Evolutionary conservation across 2,888 invertebrate species (phyloP), one percentile per base, ranked within the genome.

Genomic region (Melitaea athalia): DNA sequence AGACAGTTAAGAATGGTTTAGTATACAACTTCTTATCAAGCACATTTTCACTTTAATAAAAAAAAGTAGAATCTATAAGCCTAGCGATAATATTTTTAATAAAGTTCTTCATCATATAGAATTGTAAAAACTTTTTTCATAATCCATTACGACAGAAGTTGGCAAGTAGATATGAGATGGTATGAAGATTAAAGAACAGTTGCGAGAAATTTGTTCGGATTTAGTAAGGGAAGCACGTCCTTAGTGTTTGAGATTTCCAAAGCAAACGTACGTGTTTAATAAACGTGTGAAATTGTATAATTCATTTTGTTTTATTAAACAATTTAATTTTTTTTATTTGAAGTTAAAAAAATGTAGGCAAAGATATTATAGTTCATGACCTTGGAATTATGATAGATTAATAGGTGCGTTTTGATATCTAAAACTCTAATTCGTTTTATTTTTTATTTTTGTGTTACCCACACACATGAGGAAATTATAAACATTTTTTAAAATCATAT

Each of bases 81-180:
- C 38, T 14, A 10, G 59, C 5, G 15, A 15, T 38, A n/a, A 42
- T 42, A n/a, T 42, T 59, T 43, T 59, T 45, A 14, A 57, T 24
- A 42, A 59, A 42, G 17, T 12, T 59, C 24, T 45, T 10, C 31
- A 33, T 42, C 7, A 17, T 12, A 12, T 14, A 33, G 17, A 17
- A 43, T 42, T 45, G 24, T 17, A 7, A 12, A 61, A 62, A 62
- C 62, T 62, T 62, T 62, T 62, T 62, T 62, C 50, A 62, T 62
- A 62, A 62, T 50, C 33, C 61, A 38, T 62, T 50, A 62, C 38
- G 62, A 50, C 15, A 50, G 14, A 33, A 61, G 50, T 62, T 59
- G 50, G 17, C 24, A 8, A 49, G 50, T 62, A 50, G 6, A 12
- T 38, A 38, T 49, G 38, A 62, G 49, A 50, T 62, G 33, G 24